Base-by-base conservation (phyloP, 2,113 vertebrate species). In the Scytalopus superciliaris region DNA sequence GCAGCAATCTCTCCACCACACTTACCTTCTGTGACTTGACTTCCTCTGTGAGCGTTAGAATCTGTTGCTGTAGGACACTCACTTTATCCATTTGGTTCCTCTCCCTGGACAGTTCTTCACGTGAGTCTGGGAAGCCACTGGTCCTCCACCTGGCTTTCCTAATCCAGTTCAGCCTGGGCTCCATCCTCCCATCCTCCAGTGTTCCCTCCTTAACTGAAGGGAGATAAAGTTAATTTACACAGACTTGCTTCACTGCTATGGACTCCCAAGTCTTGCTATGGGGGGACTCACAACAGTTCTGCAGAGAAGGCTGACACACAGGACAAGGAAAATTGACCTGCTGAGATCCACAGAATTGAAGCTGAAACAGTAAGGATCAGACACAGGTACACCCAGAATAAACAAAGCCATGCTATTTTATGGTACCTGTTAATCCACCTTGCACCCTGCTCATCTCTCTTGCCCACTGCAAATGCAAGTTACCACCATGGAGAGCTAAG, bases 21-120 rank as follows among this genome's bases (percentile, higher is more conserved):
- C 96, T 97, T 49, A 99, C 99, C 99, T 99, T 99, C 96, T 99
- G 99, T 78, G 98, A 98, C 89, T 98, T 98, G 79, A 99, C 96
- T 93, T 99, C 99, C 72, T 98, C 98, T 13, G 97, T 97, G 82
- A 99, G 98, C 0, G 93, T 97, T 92, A 98, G 89, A 57, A 98
- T 98, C 87, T 99, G 98, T 59, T 99, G 98, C 82, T 98, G 98
- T 33, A 99, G 97, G 25, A 96, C 97, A 35, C 76, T 91, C 28
- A 80, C 92, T 80, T 97, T 97, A 69, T 99, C 98, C 31, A 94
- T 83, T 49, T 86, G 39, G 19, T 84, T 97, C 44, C 92, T 96
- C 52, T 97, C 98, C 62, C 93, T 42, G 2, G 63, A 35, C 13
- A 97, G 72, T 40, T 95, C 97, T 70, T 98, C 97, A 10, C 89